Evolutionary conservation across 2,888 invertebrate species (phyloP).

Genomic region (Diaphora mendica): DNA sequence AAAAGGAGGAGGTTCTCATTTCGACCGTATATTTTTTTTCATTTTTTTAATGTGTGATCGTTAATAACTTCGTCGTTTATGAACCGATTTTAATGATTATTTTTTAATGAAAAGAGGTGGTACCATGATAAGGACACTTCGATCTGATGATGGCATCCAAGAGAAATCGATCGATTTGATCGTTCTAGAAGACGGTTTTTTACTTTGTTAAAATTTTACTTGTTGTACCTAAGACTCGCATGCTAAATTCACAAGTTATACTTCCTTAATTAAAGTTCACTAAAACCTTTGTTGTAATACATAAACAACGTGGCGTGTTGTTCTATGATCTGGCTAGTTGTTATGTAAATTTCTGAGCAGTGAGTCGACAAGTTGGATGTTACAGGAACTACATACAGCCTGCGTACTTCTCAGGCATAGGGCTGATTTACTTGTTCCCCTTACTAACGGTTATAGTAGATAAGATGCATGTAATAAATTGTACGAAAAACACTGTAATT

Average conservation of each 20-base stretch:
- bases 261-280: slow-evolving; percentile 13
- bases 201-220: no score
- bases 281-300: slow-evolving; percentile 8
- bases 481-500: neutral
- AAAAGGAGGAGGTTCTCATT: no score
- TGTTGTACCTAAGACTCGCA: neutral
- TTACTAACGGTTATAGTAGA: neutral
- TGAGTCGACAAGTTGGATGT: slow-evolving; percentile 44
- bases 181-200: no score
- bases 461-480: neutral
- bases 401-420: slow-evolving; percentile 15
- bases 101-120: no score
- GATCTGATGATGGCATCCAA: no score
- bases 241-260: neutral
- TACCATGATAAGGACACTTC: no score
- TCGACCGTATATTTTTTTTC: no score
- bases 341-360: slow-evolving; percentile 44
- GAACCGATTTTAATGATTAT: no score
- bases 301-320: slow-evolving; percentile 7
- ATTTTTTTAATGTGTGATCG: no score
- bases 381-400: slow-evolving; percentile 33
- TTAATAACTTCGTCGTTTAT: no score
- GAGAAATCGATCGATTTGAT: no score
- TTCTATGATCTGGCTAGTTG: slow-evolving; percentile 20
- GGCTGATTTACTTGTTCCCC: slow-evolving; percentile 15